Base-by-base conservation (phyloP, 1,140 invertebrate genomes). In the Homalodisca vitripennis region DNA sequence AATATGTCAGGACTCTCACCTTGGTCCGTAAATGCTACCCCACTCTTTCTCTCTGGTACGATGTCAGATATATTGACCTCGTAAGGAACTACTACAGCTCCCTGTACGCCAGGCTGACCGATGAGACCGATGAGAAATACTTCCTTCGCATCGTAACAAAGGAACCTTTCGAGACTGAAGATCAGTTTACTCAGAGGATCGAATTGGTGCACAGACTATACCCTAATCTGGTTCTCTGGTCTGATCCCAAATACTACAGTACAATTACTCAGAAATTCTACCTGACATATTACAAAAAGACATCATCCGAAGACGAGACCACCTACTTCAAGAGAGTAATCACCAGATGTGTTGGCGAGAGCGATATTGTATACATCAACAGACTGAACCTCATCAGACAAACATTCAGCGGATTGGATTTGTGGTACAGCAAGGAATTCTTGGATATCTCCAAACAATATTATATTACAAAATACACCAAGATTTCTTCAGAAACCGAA, bases 91-190 rank as follows among this genome's bases (percentile, higher is more conserved):
- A 51, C 48, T 51, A 51, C 48, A 10, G 14, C n/a, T 51, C 14
- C n/a, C n/a, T 51, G n/a, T 51, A 51, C 48, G 22, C 3, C 48
- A 51, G 22, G 22, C 48, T 51, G 48, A 14, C 48, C 6, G 22
- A 51, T 22, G 48, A 51, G 48, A 12, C 48, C n/a, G 48, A 51
- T 51, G 48, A 51, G 48, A 14, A 51, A 51, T 51, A 51, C 48
- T 51, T 51, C n/a, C 3, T 14, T 22, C 48, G 48, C n/a, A 3
- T 51, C n/a, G 48, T 51, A 6, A 12, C 48, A 14, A 51, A 51
- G 48, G 48, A 51, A n/a, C 3, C 48, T 51, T 51, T 14, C 14
- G 48, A 51, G n/a, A 20, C 48, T 12, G 17, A 22, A 22, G 48
- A 51, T 3, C 48, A 51, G n/a, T 20, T 22, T 51, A 22, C 48